A percentile compares a stretch with the other conserved stretches of the same genome.
phyloP scores from a whole-genome alignment of 2,113 vertebrate genomes.

The Pipra filicauda region DNA sequence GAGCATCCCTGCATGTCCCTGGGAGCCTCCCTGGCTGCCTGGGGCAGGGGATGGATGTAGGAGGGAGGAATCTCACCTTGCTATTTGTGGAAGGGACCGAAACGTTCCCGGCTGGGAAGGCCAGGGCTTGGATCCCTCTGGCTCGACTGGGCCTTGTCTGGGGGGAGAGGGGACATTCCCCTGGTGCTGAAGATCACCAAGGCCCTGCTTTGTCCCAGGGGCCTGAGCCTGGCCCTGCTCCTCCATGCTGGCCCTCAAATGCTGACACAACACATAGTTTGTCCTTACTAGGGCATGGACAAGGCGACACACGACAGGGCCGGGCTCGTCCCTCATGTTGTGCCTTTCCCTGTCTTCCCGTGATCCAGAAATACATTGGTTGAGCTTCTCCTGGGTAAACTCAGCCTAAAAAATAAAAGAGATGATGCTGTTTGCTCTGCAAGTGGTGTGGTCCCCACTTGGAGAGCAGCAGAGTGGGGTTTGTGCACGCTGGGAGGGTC shows the following conservation, averaged over 20 bases:
- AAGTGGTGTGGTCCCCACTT: not conserved
- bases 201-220: not conserved
- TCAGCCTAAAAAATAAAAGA: not conserved
- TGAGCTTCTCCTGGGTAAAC: not conserved
- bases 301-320: not conserved
- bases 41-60: rapidly evolving
- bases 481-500: not conserved
- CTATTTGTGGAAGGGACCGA: not conserved
- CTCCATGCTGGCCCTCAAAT: not conserved
- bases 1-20: not conserved
- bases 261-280: slow-evolving; percentile 41
- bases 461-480: not conserved
- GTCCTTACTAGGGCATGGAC: slow-evolving; percentile 34
- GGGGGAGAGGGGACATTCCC: not conserved
- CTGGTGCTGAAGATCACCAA: not conserved
- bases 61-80: not conserved
- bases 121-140: not conserved
- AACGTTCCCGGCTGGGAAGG: not conserved
- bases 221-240: not conserved
- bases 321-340: not conserved
- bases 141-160: not conserved
- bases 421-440: not conserved
- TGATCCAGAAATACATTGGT: not conserved
- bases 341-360: not conserved
- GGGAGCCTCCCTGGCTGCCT: not conserved